Percentiles rank a stretch among this genome's conserved stretches.
Evolutionary conservation across 2,797 vertebrate species (phyloP).

Genomic region (Myotis pilosus): DNA sequence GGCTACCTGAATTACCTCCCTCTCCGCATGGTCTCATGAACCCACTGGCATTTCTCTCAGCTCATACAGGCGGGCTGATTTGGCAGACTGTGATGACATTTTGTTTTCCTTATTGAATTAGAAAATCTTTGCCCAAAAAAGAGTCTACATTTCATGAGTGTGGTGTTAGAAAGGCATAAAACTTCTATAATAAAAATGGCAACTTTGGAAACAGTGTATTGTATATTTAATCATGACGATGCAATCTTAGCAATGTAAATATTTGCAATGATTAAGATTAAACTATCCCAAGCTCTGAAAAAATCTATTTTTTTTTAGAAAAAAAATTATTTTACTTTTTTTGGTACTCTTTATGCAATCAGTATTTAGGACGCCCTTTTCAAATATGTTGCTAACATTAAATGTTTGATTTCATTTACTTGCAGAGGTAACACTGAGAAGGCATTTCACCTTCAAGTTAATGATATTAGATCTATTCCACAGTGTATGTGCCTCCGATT

Average conservation of each 20-base stretch:
- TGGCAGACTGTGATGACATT: conserved; percentile 29
- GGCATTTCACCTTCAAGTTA: conserved; percentile 75
- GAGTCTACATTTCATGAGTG: conserved; percentile 28
- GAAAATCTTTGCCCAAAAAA: conserved; percentile 1
- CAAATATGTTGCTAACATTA: conserved; percentile 48
- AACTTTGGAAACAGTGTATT: background rate
- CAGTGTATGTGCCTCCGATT: conserved; percentile 46
- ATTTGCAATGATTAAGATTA: background rate
- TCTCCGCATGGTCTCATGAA: background rate
- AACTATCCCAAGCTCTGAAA: conserved; percentile 49
- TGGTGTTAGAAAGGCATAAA: background rate
- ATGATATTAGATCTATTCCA: conserved; percentile 57
- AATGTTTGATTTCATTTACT: conserved; percentile 76
- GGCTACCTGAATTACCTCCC: background rate
- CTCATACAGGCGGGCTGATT: background rate
- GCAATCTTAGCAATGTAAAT: background rate
- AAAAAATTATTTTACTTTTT: conserved; percentile 8
- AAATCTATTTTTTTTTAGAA: conserved; percentile 23
- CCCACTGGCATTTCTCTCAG: background rate
- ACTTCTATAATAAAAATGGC: background rate
- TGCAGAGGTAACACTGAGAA: conserved; percentile 56
- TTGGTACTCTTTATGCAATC: conserved; percentile 15
- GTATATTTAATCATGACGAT: background rate
- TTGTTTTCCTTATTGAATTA: conserved; percentile 54
- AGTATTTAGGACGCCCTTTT: background rate